Evolutionary conservation across 2,113 vertebrate genomes (phyloP).

Genomic region (Pionites leucogaster): DNA sequence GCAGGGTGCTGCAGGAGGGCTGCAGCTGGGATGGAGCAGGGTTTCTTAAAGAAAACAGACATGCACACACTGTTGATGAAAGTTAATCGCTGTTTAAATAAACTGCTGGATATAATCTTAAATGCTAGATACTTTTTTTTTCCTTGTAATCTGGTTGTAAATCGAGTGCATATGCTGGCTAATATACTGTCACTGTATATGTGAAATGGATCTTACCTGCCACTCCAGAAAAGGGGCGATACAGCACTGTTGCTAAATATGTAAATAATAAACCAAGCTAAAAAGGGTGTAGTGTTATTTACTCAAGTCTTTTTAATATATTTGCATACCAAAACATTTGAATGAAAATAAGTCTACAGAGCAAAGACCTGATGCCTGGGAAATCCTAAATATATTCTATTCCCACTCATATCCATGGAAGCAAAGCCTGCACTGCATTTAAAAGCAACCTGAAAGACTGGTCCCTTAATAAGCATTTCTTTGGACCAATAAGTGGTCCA

Average conservation of each 20-base stretch:
- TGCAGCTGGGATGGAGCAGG: neutral
- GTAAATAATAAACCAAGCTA: constrained; percentile 34
- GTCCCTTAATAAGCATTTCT: constrained; percentile 48
- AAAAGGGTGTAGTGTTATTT: constrained; percentile 30
- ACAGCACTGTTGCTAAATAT: neutral
- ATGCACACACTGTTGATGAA: neutral
- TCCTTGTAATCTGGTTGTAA: neutral
- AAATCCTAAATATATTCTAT: constrained; percentile 52
- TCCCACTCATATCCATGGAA: constrained; percentile 45
- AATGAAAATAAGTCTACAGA: constrained; percentile 30
- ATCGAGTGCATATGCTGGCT: neutral
- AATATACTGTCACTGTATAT: neutral
- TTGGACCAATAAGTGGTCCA: constrained; percentile 45
- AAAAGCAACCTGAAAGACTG: constrained; percentile 59
- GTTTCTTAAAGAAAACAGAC: constrained; percentile 40
- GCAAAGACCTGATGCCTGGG: constrained; percentile 49
- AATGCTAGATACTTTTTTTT: neutral
- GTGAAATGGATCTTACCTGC: neutral
- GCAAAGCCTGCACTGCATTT: neutral
- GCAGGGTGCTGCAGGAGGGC: neutral
- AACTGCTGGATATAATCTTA: constrained; percentile 19
- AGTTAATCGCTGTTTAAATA: constrained; percentile 28
- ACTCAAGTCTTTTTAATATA: constrained; percentile 18
- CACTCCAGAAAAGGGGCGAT: neutral
- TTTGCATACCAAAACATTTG: constrained; percentile 50